Base-by-base conservation (phyloP, 2,888 invertebrate genomes). In the Colostygia pectinataria region DNA sequence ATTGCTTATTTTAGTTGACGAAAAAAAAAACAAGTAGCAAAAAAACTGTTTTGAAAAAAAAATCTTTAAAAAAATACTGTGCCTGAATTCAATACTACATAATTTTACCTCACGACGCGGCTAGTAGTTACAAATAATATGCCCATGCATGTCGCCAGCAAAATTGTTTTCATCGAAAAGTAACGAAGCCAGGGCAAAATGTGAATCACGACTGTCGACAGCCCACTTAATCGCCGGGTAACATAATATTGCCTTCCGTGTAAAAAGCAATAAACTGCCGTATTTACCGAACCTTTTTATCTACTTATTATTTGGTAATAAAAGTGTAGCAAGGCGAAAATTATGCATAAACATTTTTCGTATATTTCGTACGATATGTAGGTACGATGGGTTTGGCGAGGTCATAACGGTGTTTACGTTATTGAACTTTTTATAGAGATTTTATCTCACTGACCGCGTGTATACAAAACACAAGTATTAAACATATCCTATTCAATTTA, bases 161-260 rank as follows among this genome's bases (percentile, higher is more conserved):
- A 52, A 53, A 44, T 51, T 47, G 44, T 44, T 57, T 57, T 52
- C 57, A 51, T 51, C 51, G 51, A 65, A 46, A 61, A 59, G 63
- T 64, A 64, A 66, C 57, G 65, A 60, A 67, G 64, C 58, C 65
- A 53, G 70, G 68, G 63, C 71, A 69, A 74, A 74, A 73, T 76
- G 71, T 76, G 75, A 79, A 74, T 79, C 75, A 75, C 71, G 67
- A 59, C 66, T 70, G 75, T 70, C 69, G 66, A 70, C 74, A 74
- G 68, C 64, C 66, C 66, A 71, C 71, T 74, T 81, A 78, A 79
- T 74, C 71, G 67, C 60, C 56, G 48, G 68, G 77, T 69, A 77
- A 79, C 71, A 73, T 76, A 72, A 76, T 75, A 72, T 50, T 38
- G 46, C 68, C 69, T 77, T 79, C 75, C 77, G 73, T 67, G 63